phyloP scores from a whole-genome alignment of 2,113 vertebrate genomes.

The Carlito syrichta region DNA sequence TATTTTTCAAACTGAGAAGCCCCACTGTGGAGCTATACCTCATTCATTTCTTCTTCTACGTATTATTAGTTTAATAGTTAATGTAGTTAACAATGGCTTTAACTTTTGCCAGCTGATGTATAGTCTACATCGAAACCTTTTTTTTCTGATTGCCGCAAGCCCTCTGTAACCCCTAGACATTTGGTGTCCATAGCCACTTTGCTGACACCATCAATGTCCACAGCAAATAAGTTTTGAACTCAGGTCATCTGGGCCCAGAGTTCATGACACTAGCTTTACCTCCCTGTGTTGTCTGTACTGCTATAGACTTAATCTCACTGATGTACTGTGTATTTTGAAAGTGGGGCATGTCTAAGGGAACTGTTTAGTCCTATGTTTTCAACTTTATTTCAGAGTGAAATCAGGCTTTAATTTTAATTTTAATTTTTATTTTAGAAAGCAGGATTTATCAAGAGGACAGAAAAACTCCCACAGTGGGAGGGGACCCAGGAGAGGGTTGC shows the following conservation, averaged over 20 bases:
- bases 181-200: neutral
- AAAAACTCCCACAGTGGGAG: too few relatives aligned
- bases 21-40: neutral
- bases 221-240: neutral
- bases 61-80: neutral
- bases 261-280: neutral
- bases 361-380: neutral
- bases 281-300: neutral
- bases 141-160: neutral
- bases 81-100: neutral
- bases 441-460: too few relatives aligned
- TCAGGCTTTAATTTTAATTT: too few relatives aligned
- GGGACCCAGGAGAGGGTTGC: too few relatives aligned
- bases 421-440: too few relatives aligned
- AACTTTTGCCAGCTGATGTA: neutral
- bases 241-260: neutral
- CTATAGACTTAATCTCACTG: neutral
- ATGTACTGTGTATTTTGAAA: neutral
- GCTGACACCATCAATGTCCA: neutral
- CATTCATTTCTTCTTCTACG: neutral
- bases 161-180: neutral
- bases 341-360: neutral
- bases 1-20: slow-evolving; percentile 22
- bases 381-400: neutral
- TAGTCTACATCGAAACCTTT: neutral